phyloP scores from a whole-genome alignment of 2,113 vertebrate genomes.

The Balaenoptera acutorostrata region DNA sequence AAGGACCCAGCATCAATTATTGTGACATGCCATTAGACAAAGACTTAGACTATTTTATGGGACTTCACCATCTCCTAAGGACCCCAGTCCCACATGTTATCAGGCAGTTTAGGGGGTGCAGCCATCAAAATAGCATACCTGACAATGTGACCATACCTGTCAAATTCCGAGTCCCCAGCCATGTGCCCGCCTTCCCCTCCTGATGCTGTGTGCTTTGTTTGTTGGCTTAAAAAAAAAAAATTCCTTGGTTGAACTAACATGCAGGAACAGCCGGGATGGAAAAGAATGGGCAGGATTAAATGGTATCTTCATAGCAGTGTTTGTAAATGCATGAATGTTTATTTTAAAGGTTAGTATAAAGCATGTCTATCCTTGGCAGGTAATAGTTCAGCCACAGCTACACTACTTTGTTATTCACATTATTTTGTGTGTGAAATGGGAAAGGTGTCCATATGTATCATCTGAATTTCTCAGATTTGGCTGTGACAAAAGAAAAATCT shows the following conservation, averaged over 20 bases:
- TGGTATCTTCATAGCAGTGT: fast-evolving
- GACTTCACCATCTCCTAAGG: fast-evolving
- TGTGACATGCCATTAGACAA: fast-evolving
- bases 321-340: fast-evolving
- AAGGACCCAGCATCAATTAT: fast-evolving
- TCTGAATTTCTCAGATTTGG: neutral
- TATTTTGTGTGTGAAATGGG: neutral
- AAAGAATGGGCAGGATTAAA: no score
- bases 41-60: fast-evolving
- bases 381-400: neutral
- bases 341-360: neutral
- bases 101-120: fast-evolving
- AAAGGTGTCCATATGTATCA: fast-evolving
- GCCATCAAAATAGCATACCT: fast-evolving
- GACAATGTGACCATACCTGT: fast-evolving
- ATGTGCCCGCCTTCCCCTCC: neutral
- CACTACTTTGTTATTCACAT: fast-evolving
- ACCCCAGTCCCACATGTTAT: fast-evolving
- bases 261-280: neutral
- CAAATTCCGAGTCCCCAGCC: neutral
- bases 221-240: neutral
- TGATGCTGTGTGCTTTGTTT: neutral
- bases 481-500: neutral
- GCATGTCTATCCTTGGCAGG: fast-evolving
- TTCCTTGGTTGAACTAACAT: neutral